A percentile compares a stretch with the other conserved stretches of the same genome.
phyloP scores from a whole-genome alignment of 1,140 invertebrate genomes.

The Proctacanthus coquilletti region DNA sequence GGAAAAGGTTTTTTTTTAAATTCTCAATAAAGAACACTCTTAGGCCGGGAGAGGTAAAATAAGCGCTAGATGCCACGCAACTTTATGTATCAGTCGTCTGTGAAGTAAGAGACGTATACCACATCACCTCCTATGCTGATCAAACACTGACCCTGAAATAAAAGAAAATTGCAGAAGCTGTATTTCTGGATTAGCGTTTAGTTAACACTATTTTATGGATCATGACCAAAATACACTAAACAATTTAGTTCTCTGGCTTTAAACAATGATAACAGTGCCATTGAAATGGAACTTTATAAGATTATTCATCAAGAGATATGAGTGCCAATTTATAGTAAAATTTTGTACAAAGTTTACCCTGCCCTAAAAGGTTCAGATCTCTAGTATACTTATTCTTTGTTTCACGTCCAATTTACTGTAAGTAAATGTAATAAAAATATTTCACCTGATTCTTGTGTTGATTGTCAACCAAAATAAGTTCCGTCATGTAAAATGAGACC shows the following conservation, averaged over 20 bases:
- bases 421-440: slow-evolving; percentile 8
- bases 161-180: too few species aligned
- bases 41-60: slow-evolving; percentile 23
- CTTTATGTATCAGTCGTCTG: slow-evolving; percentile 26
- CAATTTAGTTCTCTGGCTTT: too few species aligned
- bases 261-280: slow-evolving; percentile 4
- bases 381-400: neutral
- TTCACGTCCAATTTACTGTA: neutral
- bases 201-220: neutral
- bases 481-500: slow-evolving; percentile 83
- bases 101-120: slow-evolving; percentile 44
- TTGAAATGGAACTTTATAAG: neutral
- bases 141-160: slow-evolving; percentile 71
- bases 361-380: too few species aligned
- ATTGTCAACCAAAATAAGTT: slow-evolving; percentile 78
- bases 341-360: neutral
- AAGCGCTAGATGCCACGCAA: slow-evolving; percentile 23
- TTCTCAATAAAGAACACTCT: slow-evolving; percentile 18
- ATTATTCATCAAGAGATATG: neutral
- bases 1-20: slow-evolving; percentile 3
- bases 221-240: too few species aligned
- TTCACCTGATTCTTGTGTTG: slow-evolving; percentile 94
- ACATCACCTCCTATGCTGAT: slow-evolving; percentile 91
- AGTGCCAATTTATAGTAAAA: neutral
- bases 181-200: neutral